Evolutionary conservation across 2,797 vertebrate genomes (phyloP).

Genomic region (Oreortyx pictus): DNA sequence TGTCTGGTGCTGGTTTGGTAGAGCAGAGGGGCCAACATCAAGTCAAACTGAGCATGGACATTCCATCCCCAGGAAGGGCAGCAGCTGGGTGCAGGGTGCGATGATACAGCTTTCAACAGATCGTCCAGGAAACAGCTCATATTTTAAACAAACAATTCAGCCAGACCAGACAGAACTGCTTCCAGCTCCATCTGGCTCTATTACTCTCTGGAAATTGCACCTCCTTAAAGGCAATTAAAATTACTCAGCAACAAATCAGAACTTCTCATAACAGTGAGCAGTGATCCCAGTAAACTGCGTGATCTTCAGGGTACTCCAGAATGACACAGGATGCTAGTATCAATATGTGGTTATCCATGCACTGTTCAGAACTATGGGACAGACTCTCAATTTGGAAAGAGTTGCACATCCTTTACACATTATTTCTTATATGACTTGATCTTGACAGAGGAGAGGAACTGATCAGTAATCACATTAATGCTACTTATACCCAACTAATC

Average conservation of each 20-base stretch:
- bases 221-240: conserved; percentile 2
- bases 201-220: not conserved
- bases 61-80: not conserved
- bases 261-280: not conserved
- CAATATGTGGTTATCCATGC: not conserved
- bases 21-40: not conserved
- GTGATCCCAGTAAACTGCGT: not conserved
- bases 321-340: not conserved
- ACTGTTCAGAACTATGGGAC: not conserved
- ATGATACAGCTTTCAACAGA: conserved; percentile 14
- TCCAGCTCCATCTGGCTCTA: not conserved
- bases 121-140: not conserved
- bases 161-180: not conserved
- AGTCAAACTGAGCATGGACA: not conserved
- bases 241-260: not conserved
- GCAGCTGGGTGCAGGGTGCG: not conserved
- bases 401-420: not conserved
- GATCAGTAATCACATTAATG: not conserved
- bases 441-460: not conserved
- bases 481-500: not conserved
- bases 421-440: not conserved
- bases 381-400: not conserved
- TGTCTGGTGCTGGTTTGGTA: not conserved
- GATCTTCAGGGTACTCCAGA: not conserved
- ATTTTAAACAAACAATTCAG: conserved; percentile 33